phyloP scores from a whole-genome alignment of 2,888 invertebrate species.

The Scelioninae gen. 2 region DNA sequence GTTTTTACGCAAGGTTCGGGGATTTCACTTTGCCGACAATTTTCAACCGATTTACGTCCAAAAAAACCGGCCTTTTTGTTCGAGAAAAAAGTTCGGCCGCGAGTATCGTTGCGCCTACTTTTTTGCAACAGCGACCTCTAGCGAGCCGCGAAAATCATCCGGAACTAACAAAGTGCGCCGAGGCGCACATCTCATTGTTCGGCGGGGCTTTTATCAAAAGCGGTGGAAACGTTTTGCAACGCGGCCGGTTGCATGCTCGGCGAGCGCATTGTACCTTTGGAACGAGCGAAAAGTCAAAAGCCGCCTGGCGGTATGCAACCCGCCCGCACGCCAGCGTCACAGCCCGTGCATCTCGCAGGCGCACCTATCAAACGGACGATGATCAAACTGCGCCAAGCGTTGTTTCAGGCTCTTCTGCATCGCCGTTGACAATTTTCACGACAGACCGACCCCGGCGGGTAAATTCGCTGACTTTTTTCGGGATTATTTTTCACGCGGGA shows the following conservation, averaged over 20 bases:
- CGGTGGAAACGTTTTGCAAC: conserved; percentile 50
- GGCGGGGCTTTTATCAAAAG: conserved; percentile 50
- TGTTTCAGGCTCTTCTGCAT: conserved; percentile 41
- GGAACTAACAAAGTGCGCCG: conserved; percentile 52
- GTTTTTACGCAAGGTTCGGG: no score
- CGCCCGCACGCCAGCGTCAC: conserved; percentile 51
- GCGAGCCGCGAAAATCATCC: conserved; percentile 49
- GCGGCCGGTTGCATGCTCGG: conserved; percentile 46
- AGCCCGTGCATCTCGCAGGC: conserved; percentile 46
- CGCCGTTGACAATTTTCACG: conserved; percentile 48
- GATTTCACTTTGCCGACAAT: no score
- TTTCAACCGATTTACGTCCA: no score
- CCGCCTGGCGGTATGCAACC: conserved; percentile 52
- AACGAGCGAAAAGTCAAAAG: conserved; percentile 54
- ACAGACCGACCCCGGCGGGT: conserved; percentile 26
- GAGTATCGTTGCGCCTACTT: conserved; percentile 13
- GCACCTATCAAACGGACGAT: conserved; percentile 50
- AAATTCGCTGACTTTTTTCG: conserved; percentile 22
- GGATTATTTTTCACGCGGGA: no score
- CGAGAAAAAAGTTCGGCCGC: conserved; percentile 9
- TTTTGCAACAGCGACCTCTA: conserved; percentile 43
- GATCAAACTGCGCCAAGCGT: conserved; percentile 41
- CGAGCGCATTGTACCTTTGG: conserved; percentile 49
- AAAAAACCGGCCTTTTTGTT: no score
- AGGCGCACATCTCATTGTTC: conserved; percentile 53